Conservation (phyloP, 64 coral and sea anemone species). For the Exaiptasia diaphana region DNA sequence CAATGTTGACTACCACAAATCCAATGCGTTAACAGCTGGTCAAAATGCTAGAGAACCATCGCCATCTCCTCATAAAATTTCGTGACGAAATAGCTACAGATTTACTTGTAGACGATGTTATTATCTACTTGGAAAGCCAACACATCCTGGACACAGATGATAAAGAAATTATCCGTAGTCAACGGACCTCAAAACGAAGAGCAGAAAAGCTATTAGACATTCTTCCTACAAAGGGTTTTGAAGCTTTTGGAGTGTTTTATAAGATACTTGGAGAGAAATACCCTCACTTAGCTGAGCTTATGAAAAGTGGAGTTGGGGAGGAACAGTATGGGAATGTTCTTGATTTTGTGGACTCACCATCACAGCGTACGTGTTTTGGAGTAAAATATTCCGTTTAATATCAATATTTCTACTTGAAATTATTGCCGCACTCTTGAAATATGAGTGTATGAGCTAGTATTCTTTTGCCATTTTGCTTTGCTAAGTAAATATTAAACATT, state of each 20-base stretch:
- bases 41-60: slow-evolving; percentile 85
- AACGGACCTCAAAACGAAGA: slow-evolving; percentile 44
- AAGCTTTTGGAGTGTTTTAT: slow-evolving; percentile 74
- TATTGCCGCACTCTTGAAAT: too few relatives aligned
- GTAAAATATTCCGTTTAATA: neutral
- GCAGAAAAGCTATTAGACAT: slow-evolving; percentile 83
- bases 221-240: slow-evolving; percentile 76
- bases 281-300: slow-evolving; percentile 71
- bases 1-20: too few relatives aligned
- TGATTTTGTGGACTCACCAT: slow-evolving; percentile 65
- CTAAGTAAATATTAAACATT: too few relatives aligned
- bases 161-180: slow-evolving; percentile 47
- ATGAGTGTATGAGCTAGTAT: too few relatives aligned
- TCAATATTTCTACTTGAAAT: too few relatives aligned
- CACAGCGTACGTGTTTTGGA: slow-evolving; percentile 71
- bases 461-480: too few relatives aligned
- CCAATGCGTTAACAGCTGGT: too few relatives aligned
- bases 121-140: slow-evolving; percentile 66
- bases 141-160: slow-evolving; percentile 74
- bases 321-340: slow-evolving; percentile 18
- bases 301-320: slow-evolving; percentile 48
- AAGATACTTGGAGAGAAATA: slow-evolving; percentile 74
- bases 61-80: slow-evolving; percentile 72
- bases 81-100: slow-evolving; percentile 57
- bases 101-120: slow-evolving; percentile 82